Evolutionary conservation across 2,888 invertebrate genomes (phyloP), one percentile per base, ranked within the genome.

Genomic region (Orchesella flavescens): DNA sequence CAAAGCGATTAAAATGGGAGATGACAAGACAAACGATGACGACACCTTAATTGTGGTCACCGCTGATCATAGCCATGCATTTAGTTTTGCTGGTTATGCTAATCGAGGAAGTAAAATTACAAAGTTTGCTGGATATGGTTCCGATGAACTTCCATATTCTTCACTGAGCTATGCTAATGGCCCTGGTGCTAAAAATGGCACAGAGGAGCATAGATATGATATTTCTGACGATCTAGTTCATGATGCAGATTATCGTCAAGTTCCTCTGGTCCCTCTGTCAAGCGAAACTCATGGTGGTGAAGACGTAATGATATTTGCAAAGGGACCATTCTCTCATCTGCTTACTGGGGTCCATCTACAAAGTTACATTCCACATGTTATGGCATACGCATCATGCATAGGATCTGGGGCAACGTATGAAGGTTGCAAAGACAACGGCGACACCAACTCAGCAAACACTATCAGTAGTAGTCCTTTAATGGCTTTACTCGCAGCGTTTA

Each of bases 11-110:
- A 89, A 92, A 84, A 91, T 90, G 87, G 94, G 95, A 0, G 89
- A 91, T 73, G 89, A 91, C 2, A 88, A 94, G 86, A 94, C 94
- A 0, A 10, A 74, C 17, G 91, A 91, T 74, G 90, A 93, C 66
- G 95, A 96, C 24, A 96, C 96, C 0, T 90, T 96, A 1, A 93
- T 96, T 24, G 93, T 96, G 0, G 95, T 94, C 12, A 94, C 93
- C 0, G 92, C 95, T 0, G 95, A 95, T 90, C 95, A 95, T 89
- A 93, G 94, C 0, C 95, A 95, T 88, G 94, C 94, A 0, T 78
- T 79, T 15, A 72, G 19, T 15, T 61, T 76, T 74, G 72, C 77
- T 44, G 82, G 82, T 17, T 82, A 82, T 63, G 13, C 75, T 4
- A 13, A 1, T 0, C n/a, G 85, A 43, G 84, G 85, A 21, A 74